phyloP scores from a whole-genome alignment of 2,888 invertebrate species.

The Stenchaetothrips biformis region DNA sequence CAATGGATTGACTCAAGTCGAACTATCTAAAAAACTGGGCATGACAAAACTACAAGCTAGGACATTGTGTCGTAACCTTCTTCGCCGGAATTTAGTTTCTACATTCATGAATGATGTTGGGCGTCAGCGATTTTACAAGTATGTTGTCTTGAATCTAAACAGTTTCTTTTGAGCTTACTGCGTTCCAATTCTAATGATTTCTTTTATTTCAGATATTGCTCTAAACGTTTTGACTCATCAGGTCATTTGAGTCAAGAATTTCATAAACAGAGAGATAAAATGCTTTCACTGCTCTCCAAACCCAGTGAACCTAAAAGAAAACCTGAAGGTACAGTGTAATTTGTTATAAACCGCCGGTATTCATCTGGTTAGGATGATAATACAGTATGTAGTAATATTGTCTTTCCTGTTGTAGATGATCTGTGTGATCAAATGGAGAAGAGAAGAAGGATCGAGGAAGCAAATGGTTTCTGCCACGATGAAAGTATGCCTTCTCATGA shows the following conservation, averaged over 20 bases:
- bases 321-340: neutral
- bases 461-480: neutral
- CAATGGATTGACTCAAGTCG: conserved; percentile 52
- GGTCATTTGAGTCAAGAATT: conserved; percentile 31
- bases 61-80: conserved; percentile 48
- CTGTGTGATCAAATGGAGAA: neutral
- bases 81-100: conserved; percentile 47
- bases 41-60: conserved; percentile 49
- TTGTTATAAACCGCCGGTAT: neutral
- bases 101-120: conserved; percentile 53
- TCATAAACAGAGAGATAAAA: conserved; percentile 37
- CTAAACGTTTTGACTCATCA: conserved; percentile 33
- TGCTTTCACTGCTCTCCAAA: conserved; percentile 32
- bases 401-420: neutral
- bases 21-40: conserved; percentile 46
- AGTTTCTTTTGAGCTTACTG: neutral
- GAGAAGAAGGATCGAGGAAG: neutral
- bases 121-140: conserved; percentile 52
- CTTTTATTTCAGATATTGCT: conserved; percentile 31
- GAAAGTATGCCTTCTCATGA: neutral
- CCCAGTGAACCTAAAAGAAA: neutral
- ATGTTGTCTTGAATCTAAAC: conserved; percentile 35
- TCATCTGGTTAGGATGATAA: neutral
- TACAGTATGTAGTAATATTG: neutral
- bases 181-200: neutral